A percentile compares a stretch with the other conserved stretches of the same genome.
These are phyloP conservation scores for Branchipolynoe longqiensis DNA, from an alignment of 2,888 invertebrate species.

Conservation along the genomic window DNA sequence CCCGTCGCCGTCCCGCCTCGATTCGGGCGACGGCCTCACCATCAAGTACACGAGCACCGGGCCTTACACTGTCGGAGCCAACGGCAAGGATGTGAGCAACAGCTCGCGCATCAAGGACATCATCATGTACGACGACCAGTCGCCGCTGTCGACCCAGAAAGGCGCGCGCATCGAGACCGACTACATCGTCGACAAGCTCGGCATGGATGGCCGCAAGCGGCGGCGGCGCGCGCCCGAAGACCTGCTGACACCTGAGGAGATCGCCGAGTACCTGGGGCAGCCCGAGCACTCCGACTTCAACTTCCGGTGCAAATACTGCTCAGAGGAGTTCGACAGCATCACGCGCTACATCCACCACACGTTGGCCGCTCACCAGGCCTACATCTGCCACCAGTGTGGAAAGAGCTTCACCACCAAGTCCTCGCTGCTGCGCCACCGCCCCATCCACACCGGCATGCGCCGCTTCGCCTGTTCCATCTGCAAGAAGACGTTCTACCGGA, in stretches of 20 bases:
- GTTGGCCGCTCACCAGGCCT: slow-evolving; percentile 67
- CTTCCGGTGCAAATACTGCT: slow-evolving; percentile 68
- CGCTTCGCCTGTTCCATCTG: slow-evolving; percentile 71
- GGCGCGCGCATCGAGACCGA: slow-evolving; percentile 66
- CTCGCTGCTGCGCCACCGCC: slow-evolving; percentile 70
- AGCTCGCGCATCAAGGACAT: slow-evolving; percentile 66
- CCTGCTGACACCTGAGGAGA: slow-evolving; percentile 68
- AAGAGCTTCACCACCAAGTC: slow-evolving; percentile 71
- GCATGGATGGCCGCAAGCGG: slow-evolving; percentile 65
- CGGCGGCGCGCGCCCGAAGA: slow-evolving; percentile 68
- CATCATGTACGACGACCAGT: slow-evolving; percentile 67
- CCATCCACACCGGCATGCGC: slow-evolving; percentile 71
- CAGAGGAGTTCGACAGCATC: slow-evolving; percentile 63
- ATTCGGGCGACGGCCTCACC: slow-evolving; percentile 62
- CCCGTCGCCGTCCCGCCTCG: background rate
- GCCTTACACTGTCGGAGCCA: slow-evolving; percentile 65
- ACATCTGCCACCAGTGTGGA: slow-evolving; percentile 72
- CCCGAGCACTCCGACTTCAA: slow-evolving; percentile 27
- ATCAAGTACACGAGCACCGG: slow-evolving; percentile 66
- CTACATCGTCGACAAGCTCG: slow-evolving; percentile 69
- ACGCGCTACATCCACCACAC: slow-evolving; percentile 68
- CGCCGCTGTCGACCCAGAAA: slow-evolving; percentile 64
- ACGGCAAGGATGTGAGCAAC: slow-evolving; percentile 66
- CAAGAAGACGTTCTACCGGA: slow-evolving; percentile 71
- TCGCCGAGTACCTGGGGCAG: slow-evolving; percentile 69